Evolutionary conservation across 2,888 invertebrate genomes (phyloP), one percentile per base, ranked within the genome.

Genomic region (Agrochola litura): DNA sequence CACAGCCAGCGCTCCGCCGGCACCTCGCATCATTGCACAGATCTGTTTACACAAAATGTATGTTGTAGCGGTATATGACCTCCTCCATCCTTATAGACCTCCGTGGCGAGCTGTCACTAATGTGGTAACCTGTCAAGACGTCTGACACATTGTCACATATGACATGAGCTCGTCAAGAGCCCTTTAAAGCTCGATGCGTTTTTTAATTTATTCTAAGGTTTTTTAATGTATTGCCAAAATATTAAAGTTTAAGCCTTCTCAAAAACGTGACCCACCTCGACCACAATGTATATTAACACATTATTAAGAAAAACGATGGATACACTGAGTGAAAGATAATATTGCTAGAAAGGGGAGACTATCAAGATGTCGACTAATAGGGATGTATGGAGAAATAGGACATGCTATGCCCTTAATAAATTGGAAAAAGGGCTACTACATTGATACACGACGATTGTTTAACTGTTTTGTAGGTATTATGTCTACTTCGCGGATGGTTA

Each of bases 21-120:
- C 82, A 82, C 92, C 92, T 84, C 94, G 92, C 93, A 95, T 94
- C 92, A 90, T 94, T 90, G 84, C 81, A 83, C 92, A 93, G 78
- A 76, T 56, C 83, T 84, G 61, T 2, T 66, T 25, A 65, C 19
- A 78, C n/a, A 56, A 52, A 52, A 52, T 52, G 19, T 52, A 52
- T 52, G 22, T 52, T 52, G 52, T 22, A 52, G 9, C 52, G 3
- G 3, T 22, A 22, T 52, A 52, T 6, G 16, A 65, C 25, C 25
- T 25, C 25, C 25, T 25, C 16, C 43, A 19, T 65, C 6, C 25
- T 65, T 19, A 16, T 16, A n/a, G 9, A 65, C 10, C 10, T 46
- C 19, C 6, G 4, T 25, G 19, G 19, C 6, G 25, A 25, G 19
- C 46, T 25, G 25, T 46, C 19, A 46, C 46, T 25, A 16, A 65